These are phyloP conservation scores for Coilia nasus DNA, from an alignment of 2,797 vertebrate genomes.

Conservation along the genomic window DNA sequence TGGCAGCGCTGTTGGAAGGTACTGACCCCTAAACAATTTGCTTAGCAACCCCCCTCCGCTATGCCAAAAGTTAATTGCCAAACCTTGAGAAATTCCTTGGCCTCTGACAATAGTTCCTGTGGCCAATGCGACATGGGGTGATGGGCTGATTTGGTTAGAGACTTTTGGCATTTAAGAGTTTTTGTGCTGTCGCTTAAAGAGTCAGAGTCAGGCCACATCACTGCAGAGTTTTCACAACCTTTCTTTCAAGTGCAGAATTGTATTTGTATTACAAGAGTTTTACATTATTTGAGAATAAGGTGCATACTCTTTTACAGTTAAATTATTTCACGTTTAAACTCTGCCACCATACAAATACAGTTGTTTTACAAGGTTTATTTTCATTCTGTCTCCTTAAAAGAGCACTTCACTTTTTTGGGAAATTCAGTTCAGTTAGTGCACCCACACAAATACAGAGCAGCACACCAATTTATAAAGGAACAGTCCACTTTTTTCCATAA, in stretches of 20 bases:
- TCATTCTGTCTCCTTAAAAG: neutral
- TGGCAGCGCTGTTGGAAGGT: constrained; percentile 41
- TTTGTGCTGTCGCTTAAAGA: neutral
- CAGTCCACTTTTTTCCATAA: too few species aligned
- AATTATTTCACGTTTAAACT: neutral
- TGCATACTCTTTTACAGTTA: neutral
- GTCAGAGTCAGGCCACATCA: neutral
- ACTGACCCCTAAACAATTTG: constrained; percentile 40
- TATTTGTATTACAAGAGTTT: neutral
- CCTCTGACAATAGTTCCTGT: neutral
- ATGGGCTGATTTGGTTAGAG: neutral
- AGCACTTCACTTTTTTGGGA: too few species aligned
- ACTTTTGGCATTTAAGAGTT: neutral
- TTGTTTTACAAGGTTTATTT: neutral
- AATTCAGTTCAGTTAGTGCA: too few species aligned
- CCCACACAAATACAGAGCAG: too few species aligned
- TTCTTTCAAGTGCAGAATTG: neutral
- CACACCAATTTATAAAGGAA: too few species aligned
- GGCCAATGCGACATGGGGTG: neutral
- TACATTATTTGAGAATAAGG: neutral
- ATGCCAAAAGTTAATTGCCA: constrained; percentile 27
- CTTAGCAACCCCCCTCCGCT: constrained; percentile 38
- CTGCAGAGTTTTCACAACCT: neutral
- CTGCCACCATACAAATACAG: neutral
- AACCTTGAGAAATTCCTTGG: constrained; percentile 39